These are phyloP conservation scores for Drosophila pullipes DNA, from an alignment of 2,888 invertebrate species.

Conservation along the genomic window DNA sequence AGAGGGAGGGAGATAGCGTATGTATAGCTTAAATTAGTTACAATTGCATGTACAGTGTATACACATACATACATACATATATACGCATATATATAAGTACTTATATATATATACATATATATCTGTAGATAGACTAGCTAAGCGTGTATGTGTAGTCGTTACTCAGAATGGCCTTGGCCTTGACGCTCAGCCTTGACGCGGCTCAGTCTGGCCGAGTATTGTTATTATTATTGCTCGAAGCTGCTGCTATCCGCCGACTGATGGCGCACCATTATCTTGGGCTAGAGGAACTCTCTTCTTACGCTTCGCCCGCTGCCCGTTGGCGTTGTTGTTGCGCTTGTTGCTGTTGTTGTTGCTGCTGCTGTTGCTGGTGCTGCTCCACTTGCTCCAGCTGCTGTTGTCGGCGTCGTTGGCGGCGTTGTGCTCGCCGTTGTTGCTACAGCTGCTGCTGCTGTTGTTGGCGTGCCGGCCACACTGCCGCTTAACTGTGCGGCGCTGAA, in stretches of 20 bases:
- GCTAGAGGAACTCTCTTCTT: conserved; percentile 86
- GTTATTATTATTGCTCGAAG: conserved; percentile 42
- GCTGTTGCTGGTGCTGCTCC: conserved; percentile 15
- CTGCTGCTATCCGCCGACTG: conserved; percentile 84
- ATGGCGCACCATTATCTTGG: conserved; percentile 85
- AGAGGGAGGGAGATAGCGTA: conserved; percentile 22
- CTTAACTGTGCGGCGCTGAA: conserved; percentile 63
- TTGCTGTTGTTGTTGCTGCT: conserved; percentile 27
- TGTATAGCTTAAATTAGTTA: conserved; percentile 53
- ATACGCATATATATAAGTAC: conserved; percentile 9
- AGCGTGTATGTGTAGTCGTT: conserved; percentile 65
- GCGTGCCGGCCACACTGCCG: not conserved
- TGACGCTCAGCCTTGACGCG: not conserved
- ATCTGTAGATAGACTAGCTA: conserved; percentile 58
- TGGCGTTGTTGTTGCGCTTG: conserved; percentile 61
- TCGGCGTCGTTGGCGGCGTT: conserved; percentile 26
- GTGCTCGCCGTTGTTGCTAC: conserved; percentile 40
- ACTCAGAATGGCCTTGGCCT: conserved; percentile 41
- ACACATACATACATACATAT: conserved; percentile 9
- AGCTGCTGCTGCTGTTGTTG: conserved; percentile 18
- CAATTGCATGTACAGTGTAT: conserved; percentile 34
- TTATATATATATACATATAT: conserved; percentile 14
- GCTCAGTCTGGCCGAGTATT: conserved; percentile 18
- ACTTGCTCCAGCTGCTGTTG: conserved; percentile 8
- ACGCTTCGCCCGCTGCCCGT: conserved; percentile 78